Conservation (phyloP, 2,888 invertebrate species). For the Autographa gamma region DNA sequence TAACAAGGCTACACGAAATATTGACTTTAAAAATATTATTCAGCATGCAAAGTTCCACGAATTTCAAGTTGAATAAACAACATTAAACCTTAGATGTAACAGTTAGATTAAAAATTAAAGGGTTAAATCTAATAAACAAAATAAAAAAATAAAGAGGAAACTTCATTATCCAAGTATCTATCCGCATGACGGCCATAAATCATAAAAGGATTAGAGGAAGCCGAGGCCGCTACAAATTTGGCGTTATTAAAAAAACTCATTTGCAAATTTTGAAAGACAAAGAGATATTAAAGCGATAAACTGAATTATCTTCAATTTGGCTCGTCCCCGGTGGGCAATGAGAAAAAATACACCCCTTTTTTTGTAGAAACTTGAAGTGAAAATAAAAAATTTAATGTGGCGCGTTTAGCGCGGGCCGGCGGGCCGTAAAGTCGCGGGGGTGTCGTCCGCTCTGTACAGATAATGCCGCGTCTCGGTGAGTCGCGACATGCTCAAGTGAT, state of each 20-base stretch:
- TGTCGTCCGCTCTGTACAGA: constrained; percentile 59
- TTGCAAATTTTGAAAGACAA: constrained; percentile 88
- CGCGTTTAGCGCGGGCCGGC: constrained; percentile 56
- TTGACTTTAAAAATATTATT: constrained; percentile 26
- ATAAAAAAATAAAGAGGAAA: constrained; percentile 64
- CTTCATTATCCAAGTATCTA: constrained; percentile 72
- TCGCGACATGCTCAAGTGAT: constrained; percentile 40
- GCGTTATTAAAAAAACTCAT: constrained; percentile 88
- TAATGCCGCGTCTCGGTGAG: constrained; percentile 40
- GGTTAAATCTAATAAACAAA: constrained; percentile 70
- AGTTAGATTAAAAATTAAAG: constrained; percentile 58
- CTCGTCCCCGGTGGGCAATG: constrained; percentile 72
- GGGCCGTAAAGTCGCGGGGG: constrained; percentile 58
- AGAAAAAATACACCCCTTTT: constrained; percentile 74
- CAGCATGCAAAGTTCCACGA: constrained; percentile 7
- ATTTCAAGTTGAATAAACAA: constrained; percentile 8
- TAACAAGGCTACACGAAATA: constrained; percentile 11
- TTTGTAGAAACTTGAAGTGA: constrained; percentile 67
- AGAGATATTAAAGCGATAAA: constrained; percentile 87
- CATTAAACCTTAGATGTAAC: constrained; percentile 22
- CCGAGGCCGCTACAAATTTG: constrained; percentile 81
- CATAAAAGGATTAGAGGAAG: constrained; percentile 80
- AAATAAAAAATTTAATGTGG: constrained; percentile 80
- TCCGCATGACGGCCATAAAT: constrained; percentile 77
- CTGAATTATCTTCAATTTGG: constrained; percentile 82